phyloP scores from a whole-genome alignment of 2,113 vertebrate genomes.

The Xenopus laevis region DNA sequence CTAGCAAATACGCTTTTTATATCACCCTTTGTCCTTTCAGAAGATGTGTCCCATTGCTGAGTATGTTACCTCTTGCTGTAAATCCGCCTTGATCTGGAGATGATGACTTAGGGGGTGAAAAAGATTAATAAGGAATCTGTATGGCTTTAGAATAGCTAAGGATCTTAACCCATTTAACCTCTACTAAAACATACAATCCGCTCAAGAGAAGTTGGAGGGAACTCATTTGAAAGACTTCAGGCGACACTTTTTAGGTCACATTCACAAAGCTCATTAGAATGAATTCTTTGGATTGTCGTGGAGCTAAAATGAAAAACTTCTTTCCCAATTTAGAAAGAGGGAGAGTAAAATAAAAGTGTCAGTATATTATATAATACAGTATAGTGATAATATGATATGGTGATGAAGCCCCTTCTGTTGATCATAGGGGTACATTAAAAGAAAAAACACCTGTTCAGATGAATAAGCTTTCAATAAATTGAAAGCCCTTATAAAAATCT shows the following conservation, averaged over 20 bases:
- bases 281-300: conserved; percentile 63
- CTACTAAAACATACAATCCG: conserved; percentile 70
- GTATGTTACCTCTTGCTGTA: conserved; percentile 71
- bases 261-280: conserved; percentile 63
- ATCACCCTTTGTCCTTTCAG: conserved; percentile 59
- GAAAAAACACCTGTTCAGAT: conserved; percentile 59
- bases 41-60: conserved; percentile 60
- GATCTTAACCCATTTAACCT: conserved; percentile 90
- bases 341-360: conserved; percentile 39
- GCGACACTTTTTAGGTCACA: conserved; percentile 64
- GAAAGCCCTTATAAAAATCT: conserved; percentile 53
- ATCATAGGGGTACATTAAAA: conserved; percentile 51
- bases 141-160: conserved; percentile 86
- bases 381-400: too few species aligned
- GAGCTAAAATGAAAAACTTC: conserved; percentile 57
- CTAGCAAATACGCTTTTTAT: conserved; percentile 39
- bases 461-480: conserved; percentile 59
- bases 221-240: conserved; percentile 68
- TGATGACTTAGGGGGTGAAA: conserved; percentile 85
- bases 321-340: conserved; percentile 65
- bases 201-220: conserved; percentile 67
- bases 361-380: too few species aligned
- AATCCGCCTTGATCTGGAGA: conserved; percentile 86
- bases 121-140: conserved; percentile 89
- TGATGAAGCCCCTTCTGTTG: background rate